These are phyloP conservation scores for Cottus gobio DNA, from an alignment of 2,113 vertebrate species.

Conservation along the genomic window DNA sequence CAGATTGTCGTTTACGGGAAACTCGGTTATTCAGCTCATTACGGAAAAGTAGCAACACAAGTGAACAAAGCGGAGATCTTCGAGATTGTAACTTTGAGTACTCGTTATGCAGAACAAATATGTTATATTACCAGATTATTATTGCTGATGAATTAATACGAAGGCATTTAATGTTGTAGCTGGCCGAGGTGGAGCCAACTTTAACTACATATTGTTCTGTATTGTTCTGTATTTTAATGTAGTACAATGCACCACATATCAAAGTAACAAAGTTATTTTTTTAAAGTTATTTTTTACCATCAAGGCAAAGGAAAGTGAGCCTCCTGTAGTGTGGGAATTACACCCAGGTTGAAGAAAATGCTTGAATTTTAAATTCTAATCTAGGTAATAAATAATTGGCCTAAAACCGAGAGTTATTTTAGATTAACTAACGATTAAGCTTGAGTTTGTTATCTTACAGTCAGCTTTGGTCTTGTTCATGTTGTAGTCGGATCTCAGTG, in stretches of 20 bases:
- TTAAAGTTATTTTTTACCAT: too few species aligned
- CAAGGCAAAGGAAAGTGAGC: neutral
- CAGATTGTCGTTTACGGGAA: neutral
- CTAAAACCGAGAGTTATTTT: neutral
- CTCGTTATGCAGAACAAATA: neutral
- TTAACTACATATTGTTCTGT: neutral
- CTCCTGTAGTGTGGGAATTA: neutral
- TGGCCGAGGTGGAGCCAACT: neutral
- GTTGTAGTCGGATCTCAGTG: conserved; percentile 91
- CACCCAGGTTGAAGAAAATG: neutral
- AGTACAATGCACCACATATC: neutral
- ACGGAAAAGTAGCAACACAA: neutral
- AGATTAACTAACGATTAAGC: neutral
- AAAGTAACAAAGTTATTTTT: neutral
- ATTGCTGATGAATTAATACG: neutral
- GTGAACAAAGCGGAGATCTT: neutral
- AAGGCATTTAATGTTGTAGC: neutral
- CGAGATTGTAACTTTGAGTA: neutral
- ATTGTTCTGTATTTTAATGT: neutral
- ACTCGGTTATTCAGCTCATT: neutral
- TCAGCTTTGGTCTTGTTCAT: conserved; percentile 90
- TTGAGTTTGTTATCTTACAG: conserved; percentile 81
- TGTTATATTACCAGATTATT: neutral
- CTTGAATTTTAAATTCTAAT: neutral
- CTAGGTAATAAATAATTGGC: neutral